Evolutionary conservation across 2,113 vertebrate species (phyloP), one percentile per base, ranked within the genome.

Genomic region (Sclerurus mexicanus): DNA sequence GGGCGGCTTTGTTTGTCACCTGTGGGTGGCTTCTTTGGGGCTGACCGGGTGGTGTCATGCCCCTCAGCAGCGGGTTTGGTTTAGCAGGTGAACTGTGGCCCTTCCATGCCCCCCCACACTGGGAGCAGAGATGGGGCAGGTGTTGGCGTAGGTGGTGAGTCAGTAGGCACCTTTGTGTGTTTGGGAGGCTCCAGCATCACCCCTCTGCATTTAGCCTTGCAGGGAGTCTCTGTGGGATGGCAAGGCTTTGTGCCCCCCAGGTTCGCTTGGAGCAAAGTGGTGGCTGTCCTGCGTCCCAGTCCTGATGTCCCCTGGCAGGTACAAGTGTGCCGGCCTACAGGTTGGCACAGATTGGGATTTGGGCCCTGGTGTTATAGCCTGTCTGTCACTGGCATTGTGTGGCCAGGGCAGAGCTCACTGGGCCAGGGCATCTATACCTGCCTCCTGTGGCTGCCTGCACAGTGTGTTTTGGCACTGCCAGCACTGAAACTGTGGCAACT

Each of bases 1-100:
- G 86, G 53, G 88, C 12, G 88, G 88, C 94, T 96, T 93, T 94
- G 88, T 96, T 95, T 90, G 92, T 66, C 95, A 95, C 96, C 96
- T 95, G 86, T 93, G 94, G 95, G 95, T 94, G 95, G 37, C 77
- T 62, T 90, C 88, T 69, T 40, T 46, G 63, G 84, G 80, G 63
- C 75, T 33, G 25, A 71, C 58, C 0, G 0, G 58, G 78, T 2
- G 22, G 7, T 0, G 2, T 80, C 64, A 7, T 4, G 0, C 56
- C 46, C 79, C 50, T 62, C 0, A 46, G 63, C 3, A 3, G n/a
- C 17, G 52, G 31, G 46, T 49, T 82, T 55, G 78, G 75, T 42
- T 88, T 50, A 4, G 83, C 40, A 47, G 62, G 66, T 81, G 81
- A 50, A 21, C n/a, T n/a, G 81, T 2, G 6, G 9, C 24, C 19